These are phyloP conservation scores for Nyctibius grandis DNA, from an alignment of 2,797 vertebrate species.

Conservation along the genomic window DNA sequence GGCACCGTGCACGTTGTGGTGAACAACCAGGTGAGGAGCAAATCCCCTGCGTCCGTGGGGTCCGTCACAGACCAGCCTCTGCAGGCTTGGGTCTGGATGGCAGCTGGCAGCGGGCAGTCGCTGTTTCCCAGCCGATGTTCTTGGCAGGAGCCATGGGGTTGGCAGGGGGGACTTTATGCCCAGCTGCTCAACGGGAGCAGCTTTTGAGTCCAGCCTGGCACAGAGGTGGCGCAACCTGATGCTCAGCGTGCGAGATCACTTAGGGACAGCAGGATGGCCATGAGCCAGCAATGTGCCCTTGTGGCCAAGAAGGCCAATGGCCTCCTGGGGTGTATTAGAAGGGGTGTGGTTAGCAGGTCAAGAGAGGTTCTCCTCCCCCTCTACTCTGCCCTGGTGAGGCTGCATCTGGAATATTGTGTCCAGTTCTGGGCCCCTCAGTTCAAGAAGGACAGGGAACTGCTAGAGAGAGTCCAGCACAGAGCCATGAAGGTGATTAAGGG, in stretches of 20 bases:
- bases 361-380: no score
- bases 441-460: no score
- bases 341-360: no score
- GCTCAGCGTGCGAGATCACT: accelerated
- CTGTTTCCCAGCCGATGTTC: neutral
- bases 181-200: neutral
- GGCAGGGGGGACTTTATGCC: neutral
- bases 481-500: no score
- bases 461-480: no score
- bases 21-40: constrained; percentile 90
- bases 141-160: neutral
- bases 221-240: neutral
- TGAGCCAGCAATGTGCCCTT: no score
- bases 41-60: neutral
- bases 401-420: no score
- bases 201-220: neutral
- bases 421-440: no score
- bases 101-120: neutral
- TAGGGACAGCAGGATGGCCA: no score
- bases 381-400: no score
- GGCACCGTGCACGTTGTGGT: constrained; percentile 94
- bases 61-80: neutral
- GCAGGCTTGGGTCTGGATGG: neutral
- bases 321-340: no score
- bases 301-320: no score